Conservation (phyloP, 2,797 vertebrate genomes). For the Nasua narica region DNA sequence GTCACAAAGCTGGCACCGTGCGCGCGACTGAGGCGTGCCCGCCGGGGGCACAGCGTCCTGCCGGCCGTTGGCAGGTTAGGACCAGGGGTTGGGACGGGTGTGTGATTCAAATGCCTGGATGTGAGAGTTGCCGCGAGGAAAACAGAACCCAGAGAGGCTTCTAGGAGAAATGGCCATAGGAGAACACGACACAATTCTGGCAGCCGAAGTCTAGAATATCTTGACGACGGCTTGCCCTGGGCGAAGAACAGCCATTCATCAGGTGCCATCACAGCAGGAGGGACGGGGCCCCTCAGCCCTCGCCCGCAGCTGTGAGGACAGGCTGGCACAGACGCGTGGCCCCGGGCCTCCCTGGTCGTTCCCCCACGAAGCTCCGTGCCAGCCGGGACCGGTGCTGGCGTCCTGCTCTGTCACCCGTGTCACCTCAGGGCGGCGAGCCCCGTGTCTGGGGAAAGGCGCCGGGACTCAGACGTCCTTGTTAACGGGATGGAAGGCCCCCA, state of each 20-base stretch:
- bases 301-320: accelerated
- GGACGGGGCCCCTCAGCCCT: background rate
- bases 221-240: accelerated
- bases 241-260: background rate
- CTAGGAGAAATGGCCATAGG: background rate
- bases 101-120: background rate
- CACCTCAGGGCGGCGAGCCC: background rate
- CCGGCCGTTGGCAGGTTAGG: background rate
- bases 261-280: background rate
- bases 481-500: accelerated
- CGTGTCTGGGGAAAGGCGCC: background rate
- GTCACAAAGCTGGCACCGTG: background rate
- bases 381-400: too few species aligned
- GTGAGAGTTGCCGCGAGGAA: accelerated
- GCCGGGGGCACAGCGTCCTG: background rate
- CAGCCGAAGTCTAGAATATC: background rate
- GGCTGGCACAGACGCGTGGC: background rate
- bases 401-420: too few species aligned
- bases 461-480: accelerated
- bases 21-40: accelerated
- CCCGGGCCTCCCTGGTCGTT: background rate
- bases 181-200: background rate
- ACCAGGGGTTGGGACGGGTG: background rate
- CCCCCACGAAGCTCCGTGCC: accelerated
- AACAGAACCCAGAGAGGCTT: background rate